Evolutionary conservation across 2,888 invertebrate species (phyloP), one percentile per base, ranked within the genome.

Genomic region (Cataglyphis livida): DNA sequence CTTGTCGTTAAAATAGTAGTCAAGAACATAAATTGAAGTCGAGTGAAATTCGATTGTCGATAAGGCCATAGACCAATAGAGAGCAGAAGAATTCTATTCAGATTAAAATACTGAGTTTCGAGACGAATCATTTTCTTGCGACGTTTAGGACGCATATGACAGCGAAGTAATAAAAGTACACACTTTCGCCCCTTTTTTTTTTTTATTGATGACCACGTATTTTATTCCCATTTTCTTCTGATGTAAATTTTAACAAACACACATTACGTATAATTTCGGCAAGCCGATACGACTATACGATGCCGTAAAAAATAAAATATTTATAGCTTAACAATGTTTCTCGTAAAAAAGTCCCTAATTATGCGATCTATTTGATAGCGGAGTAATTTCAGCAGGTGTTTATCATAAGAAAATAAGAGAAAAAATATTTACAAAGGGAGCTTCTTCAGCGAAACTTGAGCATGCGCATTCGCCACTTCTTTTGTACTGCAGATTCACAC

Each of bases 21-120:
- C 0, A 66, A 12, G 6, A 66, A 10, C 12, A 66, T n/a, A 15
- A 10, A 48, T 0, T 44, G 66, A 6, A 66, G 18, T 48, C 10
- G 66, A n/a, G 9, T 25, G 5, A 66, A 7, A 6, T 38, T 21
- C 6, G 64, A 64, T 21, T 21, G 64, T 15, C 38, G 21, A 3
- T 70, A 70, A 1, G 70, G 70, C 70, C 70, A 70, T 28, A 70
- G 1, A 5, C 70, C 70, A 0, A 21, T 15, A 25, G 54, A 15
- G 6, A 54, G 54, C 3, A 70, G 9, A 21, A 54, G 5, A 15
- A 54, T 38, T 25, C 15, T 35, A 71, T 10, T 71, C 5, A 70
- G 3, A 54, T 6, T 71, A 7, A 25, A 25, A 12, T 57, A 51
- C 2, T 15, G 35, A 51, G 10, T 32, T 12, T n/a, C 10, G 15